phyloP scores from a whole-genome alignment of 1,140 invertebrate species.

The Panulirus ornatus region DNA sequence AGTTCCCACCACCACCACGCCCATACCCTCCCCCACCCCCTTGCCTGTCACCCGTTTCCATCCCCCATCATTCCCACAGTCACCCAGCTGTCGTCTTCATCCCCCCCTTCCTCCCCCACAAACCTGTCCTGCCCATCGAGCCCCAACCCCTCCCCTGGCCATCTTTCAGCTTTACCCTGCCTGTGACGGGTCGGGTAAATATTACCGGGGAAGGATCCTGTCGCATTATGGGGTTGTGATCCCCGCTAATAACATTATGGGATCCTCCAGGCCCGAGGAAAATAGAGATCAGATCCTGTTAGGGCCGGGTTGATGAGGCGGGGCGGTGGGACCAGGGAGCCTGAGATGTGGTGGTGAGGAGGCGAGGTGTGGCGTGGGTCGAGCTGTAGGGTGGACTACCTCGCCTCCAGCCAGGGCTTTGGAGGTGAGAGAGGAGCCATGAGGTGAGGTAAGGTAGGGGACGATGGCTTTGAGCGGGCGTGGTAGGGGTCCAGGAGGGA shows the following conservation, averaged over 20 bases:
- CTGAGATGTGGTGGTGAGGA: neutral
- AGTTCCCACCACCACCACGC: neutral
- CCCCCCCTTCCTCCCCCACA: neutral
- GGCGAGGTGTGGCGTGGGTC: neutral
- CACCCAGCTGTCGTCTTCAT: neutral
- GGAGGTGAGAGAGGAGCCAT: neutral
- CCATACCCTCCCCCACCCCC: neutral
- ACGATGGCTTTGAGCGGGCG: neutral
- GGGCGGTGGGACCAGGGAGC: neutral
- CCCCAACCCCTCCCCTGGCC: neutral
- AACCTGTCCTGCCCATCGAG: neutral
- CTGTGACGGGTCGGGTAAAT: conserved; percentile 42
- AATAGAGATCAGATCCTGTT: conserved; percentile 48
- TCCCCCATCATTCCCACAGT: neutral
- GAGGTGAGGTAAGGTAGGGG: neutral
- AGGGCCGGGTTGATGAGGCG: conserved; percentile 22
- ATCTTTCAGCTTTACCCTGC: neutral
- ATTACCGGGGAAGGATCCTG: conserved; percentile 34
- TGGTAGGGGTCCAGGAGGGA: no score
- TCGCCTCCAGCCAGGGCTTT: no score
- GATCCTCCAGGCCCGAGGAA: conserved; percentile 22
- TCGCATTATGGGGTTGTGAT: conserved; percentile 48
- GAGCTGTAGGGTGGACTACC: neutral
- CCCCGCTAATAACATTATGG: conserved; percentile 53
- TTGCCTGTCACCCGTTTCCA: neutral